Conservation (phyloP, 2,888 invertebrate genomes). For the Acanthosepion pharaonis region DNA sequence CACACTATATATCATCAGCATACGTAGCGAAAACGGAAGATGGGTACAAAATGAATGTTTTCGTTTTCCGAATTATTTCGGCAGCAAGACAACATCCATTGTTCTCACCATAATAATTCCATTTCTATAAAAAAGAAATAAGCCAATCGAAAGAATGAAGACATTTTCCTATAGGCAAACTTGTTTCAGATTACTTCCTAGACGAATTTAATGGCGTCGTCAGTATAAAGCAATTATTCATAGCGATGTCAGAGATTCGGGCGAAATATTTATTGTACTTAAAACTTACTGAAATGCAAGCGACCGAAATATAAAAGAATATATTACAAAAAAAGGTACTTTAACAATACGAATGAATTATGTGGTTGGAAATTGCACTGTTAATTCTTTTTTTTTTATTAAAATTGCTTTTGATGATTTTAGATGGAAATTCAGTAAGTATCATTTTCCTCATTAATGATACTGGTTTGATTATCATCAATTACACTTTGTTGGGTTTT, state of each 20-base stretch:
- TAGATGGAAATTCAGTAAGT: no score
- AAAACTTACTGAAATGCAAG: background rate
- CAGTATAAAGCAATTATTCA: background rate
- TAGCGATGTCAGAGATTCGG: background rate
- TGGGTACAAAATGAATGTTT: background rate
- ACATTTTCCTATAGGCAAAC: background rate
- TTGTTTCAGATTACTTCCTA: background rate
- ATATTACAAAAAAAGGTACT: no score
- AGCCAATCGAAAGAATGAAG: background rate
- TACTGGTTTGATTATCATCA: no score
- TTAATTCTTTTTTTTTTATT: no score
- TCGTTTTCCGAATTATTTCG: background rate
- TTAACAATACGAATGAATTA: background rate
- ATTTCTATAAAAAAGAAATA: background rate
- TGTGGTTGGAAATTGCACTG: background rate
- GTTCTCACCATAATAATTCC: background rate
- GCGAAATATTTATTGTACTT: background rate
- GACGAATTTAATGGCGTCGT: conserved; percentile 33
- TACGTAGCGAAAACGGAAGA: background rate
- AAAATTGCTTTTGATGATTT: no score
- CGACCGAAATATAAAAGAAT: background rate
- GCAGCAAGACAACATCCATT: background rate
- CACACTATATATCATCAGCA: no score
- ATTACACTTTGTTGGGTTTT: no score
- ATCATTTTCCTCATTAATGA: no score